Evolutionary conservation across 2,113 vertebrate species (phyloP), one percentile per base, ranked within the genome.

Genomic region (Procapra przewalskii): DNA sequence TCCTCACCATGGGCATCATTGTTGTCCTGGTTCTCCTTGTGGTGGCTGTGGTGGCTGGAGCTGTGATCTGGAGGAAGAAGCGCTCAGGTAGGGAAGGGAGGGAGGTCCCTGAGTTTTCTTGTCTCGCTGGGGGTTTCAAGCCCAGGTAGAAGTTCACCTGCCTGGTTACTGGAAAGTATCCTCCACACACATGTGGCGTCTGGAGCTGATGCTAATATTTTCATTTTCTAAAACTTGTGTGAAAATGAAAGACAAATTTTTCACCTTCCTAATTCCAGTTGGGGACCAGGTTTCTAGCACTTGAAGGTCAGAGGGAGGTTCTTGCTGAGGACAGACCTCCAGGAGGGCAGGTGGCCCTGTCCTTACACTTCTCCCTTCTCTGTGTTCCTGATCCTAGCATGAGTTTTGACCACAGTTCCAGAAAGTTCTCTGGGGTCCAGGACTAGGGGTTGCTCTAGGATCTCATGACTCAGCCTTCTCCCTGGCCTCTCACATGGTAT

Each of bases 1-100:
- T 33, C 23, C 0, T 0, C 43, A 27, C 12, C 1, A 0, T n/a
- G 43, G 23, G 11, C 17, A 43, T 19, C 0, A 6, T 25, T 27
- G 6, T 0, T 0, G 3, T 0, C 0, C 9, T 55, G 19, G 0
- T 71, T 3, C 3, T 62, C 1, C 2, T 3, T 0, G 0, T 60
- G 43, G 59, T 48, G 16, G 0, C 1, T 7, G 0, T 17, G 6
- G 0, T 5, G 0, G 0, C 1, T 11, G 48, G 52, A 67, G 55
- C 6, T 40, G 45, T 75, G 1, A 7, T 90, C 4, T 36, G 43
- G 55, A 79, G 5, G 57, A 92, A 5, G 48, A 92, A 43, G 19
- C 0, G 0, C 80, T 84, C n/a, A 86, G 89, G 85, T 94, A 54
- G 7, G 55, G 36, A 77, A 33, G 48, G 12, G 48, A 50, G 3